A percentile compares a stretch with the other conserved stretches of the same genome.
These are phyloP conservation scores for Agrotis exclamationis DNA, from an alignment of 2,888 invertebrate species.

Conservation along the genomic window DNA sequence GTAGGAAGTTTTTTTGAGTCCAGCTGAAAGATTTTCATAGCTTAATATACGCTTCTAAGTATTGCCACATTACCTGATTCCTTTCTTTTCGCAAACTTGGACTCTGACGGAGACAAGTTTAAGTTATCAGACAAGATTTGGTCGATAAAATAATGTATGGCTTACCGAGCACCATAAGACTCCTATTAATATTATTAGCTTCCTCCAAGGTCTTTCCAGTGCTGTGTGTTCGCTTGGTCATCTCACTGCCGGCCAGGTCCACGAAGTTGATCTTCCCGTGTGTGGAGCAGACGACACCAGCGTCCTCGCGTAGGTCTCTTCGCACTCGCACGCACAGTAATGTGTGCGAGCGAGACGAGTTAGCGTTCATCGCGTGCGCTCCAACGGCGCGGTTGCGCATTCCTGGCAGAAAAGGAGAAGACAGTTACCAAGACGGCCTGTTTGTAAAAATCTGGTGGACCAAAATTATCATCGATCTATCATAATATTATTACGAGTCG, in stretches of 20 bases:
- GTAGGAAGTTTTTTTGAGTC: too few relatives aligned
- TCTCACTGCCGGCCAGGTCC: constrained; percentile 98
- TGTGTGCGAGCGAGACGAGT: constrained; percentile 98
- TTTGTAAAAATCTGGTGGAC: too few relatives aligned
- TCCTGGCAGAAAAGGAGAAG: constrained; percentile 87
- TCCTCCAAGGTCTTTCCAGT: constrained; percentile 97
- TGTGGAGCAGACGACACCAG: constrained; percentile 96
- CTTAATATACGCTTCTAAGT: too few relatives aligned
- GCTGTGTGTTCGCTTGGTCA: constrained; percentile 97
- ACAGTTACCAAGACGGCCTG: too few relatives aligned
- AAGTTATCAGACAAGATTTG: too few relatives aligned
- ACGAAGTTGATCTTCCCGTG: constrained; percentile 99
- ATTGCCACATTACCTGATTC: too few relatives aligned
- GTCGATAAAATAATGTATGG: too few relatives aligned
- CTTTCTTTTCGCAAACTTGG: too few relatives aligned
- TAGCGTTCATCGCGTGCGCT: constrained; percentile 97
- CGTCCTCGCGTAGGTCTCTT: constrained; percentile 95
- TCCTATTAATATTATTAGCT: constrained; percentile 99
- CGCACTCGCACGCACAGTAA: constrained; percentile 97
- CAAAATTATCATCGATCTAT: too few relatives aligned
- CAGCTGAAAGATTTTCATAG: too few relatives aligned
- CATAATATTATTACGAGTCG: too few relatives aligned
- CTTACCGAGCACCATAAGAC: constrained; percentile 97
- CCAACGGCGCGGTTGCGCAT: constrained; percentile 97
- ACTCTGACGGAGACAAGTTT: too few relatives aligned